These are phyloP conservation scores for Discoglossus pictus DNA, from an alignment of 2,797 vertebrate species.

Conservation along the genomic window DNA sequence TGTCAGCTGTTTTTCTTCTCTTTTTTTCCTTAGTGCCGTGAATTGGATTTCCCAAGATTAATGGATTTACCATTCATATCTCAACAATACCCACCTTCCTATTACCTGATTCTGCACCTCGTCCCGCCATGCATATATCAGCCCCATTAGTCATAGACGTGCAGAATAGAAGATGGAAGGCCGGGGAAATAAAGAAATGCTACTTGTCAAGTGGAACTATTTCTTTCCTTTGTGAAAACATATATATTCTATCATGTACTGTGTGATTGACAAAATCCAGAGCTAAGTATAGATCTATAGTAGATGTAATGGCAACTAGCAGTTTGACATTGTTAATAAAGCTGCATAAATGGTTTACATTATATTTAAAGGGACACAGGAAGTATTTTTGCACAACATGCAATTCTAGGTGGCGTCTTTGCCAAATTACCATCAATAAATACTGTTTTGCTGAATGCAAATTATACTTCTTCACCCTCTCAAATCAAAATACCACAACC, in stretches of 20 bases:
- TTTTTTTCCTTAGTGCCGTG: constrained; percentile 53
- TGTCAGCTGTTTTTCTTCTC: constrained; percentile 59
- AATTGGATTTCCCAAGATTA: constrained; percentile 64
- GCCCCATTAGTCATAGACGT: constrained; percentile 38
- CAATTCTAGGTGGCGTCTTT: too few relatives aligned
- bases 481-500: too few relatives aligned
- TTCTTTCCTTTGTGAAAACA: constrained; percentile 25
- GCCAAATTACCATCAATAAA: too few relatives aligned
- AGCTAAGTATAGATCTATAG: too few relatives aligned
- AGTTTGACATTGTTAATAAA: constrained; percentile 22
- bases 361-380: too few relatives aligned
- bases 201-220: constrained; percentile 40
- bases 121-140: constrained; percentile 41
- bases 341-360: too few relatives aligned
- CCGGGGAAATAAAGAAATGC: constrained; percentile 18
- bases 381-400: too few relatives aligned
- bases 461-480: too few relatives aligned
- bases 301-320: too few relatives aligned
- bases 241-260: constrained; percentile 31
- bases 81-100: constrained; percentile 54
- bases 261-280: constrained; percentile 14
- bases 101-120: neutral
- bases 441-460: too few relatives aligned
- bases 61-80: constrained; percentile 64
- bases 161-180: constrained; percentile 22